Conservation (phyloP, 1,140 invertebrate genomes). For the Drosophila ogumai region DNA sequence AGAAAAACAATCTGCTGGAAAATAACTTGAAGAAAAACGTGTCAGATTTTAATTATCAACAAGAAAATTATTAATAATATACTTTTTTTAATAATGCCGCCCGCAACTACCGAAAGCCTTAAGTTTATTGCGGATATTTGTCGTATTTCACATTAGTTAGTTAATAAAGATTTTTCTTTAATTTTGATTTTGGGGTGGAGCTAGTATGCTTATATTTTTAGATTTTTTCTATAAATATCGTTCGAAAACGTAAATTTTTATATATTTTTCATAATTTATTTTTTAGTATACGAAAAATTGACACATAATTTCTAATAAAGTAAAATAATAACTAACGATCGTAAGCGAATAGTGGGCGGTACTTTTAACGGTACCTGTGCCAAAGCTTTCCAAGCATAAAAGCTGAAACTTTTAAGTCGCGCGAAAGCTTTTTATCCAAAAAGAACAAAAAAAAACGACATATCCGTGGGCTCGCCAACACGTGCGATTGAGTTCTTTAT, state of each 20-base stretch:
- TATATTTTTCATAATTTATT: no score
- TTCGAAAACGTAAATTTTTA: no score
- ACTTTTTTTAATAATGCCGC: not conserved
- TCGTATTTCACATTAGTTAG: not conserved
- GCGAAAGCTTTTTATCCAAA: slow-evolving; percentile 59
- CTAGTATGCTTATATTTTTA: no score
- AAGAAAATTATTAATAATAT: not conserved
- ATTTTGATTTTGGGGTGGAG: not conserved
- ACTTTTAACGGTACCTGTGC: slow-evolving; percentile 19
- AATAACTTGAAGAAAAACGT: slow-evolving; percentile 33
- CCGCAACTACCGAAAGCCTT: not conserved
- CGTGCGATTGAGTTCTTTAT: slow-evolving; percentile 25
- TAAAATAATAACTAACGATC: not conserved
- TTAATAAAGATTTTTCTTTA: not conserved
- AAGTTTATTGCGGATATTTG: not conserved
- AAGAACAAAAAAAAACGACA: slow-evolving; percentile 4
- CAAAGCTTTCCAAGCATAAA: slow-evolving; percentile 18
- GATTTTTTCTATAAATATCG: no score
- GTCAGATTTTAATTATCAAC: not conserved
- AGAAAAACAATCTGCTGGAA: slow-evolving; percentile 50
- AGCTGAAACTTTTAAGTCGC: slow-evolving; percentile 43
- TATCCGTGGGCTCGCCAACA: slow-evolving; percentile 22
- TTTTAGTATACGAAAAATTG: no score
- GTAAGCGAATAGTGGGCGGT: no score
- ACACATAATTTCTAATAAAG: no score